A percentile compares a stretch with the other conserved stretches of the same genome.
Evolutionary conservation across 2,113 vertebrate species (phyloP).

Genomic region (Amphiprion ocellaris): DNA sequence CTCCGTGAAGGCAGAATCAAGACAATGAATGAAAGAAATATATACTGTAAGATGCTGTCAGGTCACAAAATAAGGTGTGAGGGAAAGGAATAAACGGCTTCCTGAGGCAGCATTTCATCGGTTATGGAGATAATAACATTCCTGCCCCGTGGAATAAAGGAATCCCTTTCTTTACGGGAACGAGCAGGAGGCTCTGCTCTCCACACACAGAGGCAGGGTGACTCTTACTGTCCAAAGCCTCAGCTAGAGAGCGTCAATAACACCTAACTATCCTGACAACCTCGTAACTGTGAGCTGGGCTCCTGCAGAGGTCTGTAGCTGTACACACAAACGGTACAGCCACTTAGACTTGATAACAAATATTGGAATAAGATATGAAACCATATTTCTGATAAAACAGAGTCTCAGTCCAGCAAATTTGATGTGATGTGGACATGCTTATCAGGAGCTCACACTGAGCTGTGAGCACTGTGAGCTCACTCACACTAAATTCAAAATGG

Average conservation of each 20-base stretch:
- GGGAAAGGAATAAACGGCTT: conserved; percentile 42
- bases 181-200: conserved; percentile 12
- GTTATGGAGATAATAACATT: conserved; percentile 65
- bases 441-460: background rate
- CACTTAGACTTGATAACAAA: conserved; percentile 27
- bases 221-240: conserved; percentile 2
- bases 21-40: conserved; percentile 44
- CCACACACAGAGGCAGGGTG: conserved; percentile 26
- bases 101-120: conserved; percentile 48
- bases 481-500: background rate
- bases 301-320: background rate
- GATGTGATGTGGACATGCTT: background rate
- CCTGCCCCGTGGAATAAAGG: conserved; percentile 46
- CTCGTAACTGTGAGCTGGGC: conserved; percentile 5
- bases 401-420: conserved; percentile 1
- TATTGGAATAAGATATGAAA: conserved; percentile 24
- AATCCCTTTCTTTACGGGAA: conserved; percentile 43
- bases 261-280: conserved; percentile 22
- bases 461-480: background rate
- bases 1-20: conserved; percentile 34
- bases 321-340: background rate
- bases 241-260: conserved; percentile 15
- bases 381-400: conserved; percentile 7
- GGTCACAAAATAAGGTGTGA: conserved; percentile 50
- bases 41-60: conserved; percentile 33